Conservation (phyloP, 2,113 vertebrate genomes). For the Kryptolebias marmoratus region DNA sequence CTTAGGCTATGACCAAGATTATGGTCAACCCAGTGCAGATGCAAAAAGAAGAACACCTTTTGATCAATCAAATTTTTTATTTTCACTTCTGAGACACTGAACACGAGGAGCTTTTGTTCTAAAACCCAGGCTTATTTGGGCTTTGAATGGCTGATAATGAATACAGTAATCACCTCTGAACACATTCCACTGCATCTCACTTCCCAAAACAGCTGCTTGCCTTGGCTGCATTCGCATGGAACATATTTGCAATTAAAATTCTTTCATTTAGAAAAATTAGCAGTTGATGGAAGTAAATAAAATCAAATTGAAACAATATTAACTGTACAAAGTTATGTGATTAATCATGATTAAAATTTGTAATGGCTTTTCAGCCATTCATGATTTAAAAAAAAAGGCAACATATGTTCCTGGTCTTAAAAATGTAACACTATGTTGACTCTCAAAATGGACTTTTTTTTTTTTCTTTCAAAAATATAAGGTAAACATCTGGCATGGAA, state of each 20-base stretch:
- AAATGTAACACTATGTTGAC: no score
- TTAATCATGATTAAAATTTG: neutral
- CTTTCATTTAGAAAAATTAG: neutral
- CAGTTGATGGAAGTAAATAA: neutral
- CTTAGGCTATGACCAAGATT: no score
- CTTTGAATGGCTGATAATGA: neutral
- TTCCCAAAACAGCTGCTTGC: neutral
- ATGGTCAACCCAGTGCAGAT: no score
- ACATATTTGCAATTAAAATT: neutral
- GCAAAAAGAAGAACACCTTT: no score
- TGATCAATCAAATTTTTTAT: no score
- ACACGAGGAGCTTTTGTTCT: neutral
- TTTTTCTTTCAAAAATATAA: no score
- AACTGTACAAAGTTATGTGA: neutral
- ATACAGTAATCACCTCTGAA: neutral
- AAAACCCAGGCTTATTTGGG: neutral
- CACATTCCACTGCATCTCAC: neutral
- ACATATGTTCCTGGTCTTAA: no score
- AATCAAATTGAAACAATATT: neutral
- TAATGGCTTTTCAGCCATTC: neutral
- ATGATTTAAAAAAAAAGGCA: neutral
- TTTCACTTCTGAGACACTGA: neutral
- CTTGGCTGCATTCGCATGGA: neutral
- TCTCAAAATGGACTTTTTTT: no score
- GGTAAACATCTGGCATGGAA: no score